Evolutionary conservation across 1,140 invertebrate genomes (phyloP).

Genomic region (Pristionchus pacificus): DNA sequence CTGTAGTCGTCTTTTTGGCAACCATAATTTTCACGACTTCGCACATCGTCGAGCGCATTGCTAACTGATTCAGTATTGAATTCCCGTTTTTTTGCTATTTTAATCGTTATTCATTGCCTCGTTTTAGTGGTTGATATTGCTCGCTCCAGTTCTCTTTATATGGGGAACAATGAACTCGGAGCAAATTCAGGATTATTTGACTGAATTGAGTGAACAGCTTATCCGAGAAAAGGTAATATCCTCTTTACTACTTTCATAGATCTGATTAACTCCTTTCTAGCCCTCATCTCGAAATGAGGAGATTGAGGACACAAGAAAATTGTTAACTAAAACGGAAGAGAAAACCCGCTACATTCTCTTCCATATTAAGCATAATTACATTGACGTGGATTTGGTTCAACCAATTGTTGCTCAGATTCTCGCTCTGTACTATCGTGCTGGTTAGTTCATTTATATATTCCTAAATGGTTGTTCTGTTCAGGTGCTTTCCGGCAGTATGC

Average conservation of each 20-base stretch:
- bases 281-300: slow-evolving; percentile 7
- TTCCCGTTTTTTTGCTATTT: too few relatives aligned
- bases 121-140: too few relatives aligned
- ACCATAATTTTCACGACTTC: too few relatives aligned
- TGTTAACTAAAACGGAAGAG: slow-evolving; percentile 19
- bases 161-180: slow-evolving; percentile 35
- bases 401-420: slow-evolving; percentile 51
- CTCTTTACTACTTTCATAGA: background rate
- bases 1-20: too few relatives aligned
- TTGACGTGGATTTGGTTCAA: slow-evolving; percentile 44
- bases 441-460: slow-evolving; percentile 18
- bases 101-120: too few relatives aligned
- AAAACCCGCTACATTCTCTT: slow-evolving; percentile 42
- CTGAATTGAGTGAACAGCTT: slow-evolving; percentile 2
- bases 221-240: slow-evolving; percentile 6
- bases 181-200: slow-evolving; percentile 28
- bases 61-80: too few relatives aligned
- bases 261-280: slow-evolving; percentile 6
- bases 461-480: background rate
- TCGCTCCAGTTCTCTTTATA: too few relatives aligned
- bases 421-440: slow-evolving; percentile 50
- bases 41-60: too few relatives aligned
- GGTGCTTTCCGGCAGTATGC: background rate
- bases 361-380: slow-evolving; percentile 50
- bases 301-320: slow-evolving; percentile 17